Evolutionary conservation across 2,888 invertebrate genomes (phyloP), one percentile per base, ranked within the genome.

Genomic region (Caenorhabditis sp.): DNA sequence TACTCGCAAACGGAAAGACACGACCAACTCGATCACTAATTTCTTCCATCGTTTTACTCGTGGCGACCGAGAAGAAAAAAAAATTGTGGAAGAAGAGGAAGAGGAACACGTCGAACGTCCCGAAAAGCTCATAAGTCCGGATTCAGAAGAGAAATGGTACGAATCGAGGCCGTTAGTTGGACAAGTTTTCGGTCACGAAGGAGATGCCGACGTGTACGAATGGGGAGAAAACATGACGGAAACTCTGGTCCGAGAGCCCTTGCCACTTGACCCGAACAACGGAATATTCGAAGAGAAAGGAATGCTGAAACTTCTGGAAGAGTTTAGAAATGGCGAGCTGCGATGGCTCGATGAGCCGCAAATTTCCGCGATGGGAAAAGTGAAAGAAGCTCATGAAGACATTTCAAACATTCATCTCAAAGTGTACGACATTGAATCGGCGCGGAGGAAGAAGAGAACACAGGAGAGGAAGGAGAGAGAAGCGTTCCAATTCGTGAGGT

Each of bases 11-110:
- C 50, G 82, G n/a, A 82, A 79, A 37, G 82, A 82, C 20, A 82
- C 82, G 1, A 52, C 80, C 0, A 78, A 65, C n/a, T 76, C 80
- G 1, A 72, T 82, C n/a, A 63, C 80, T 6, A 82, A 79, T 27
- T 79, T 82, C 35, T 73, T 82, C 35, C 82, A 82, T 61, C 72
- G 82, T 27, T 78, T 82, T n/a, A 82, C 82, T 11, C 62, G 80
- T 9, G 70, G 53, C n/a, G 81, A 81, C 6, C 75, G 75, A 15
- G 80, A 80, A 32, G 82, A 82, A 22, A 82, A 82, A 20, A 74
- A 78, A 26, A 77, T 72, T 22, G 43, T 79, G 9, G 63, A 79
- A 66, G 70, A 80, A 59, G 73, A 78, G 41, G 61, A 78, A 61
- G 59, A 80, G 59, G 62, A 75, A 20, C 58, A 65, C 7, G 15